phyloP scores from a whole-genome alignment of 2,797 vertebrate genomes.

The Nannoperca australis region DNA sequence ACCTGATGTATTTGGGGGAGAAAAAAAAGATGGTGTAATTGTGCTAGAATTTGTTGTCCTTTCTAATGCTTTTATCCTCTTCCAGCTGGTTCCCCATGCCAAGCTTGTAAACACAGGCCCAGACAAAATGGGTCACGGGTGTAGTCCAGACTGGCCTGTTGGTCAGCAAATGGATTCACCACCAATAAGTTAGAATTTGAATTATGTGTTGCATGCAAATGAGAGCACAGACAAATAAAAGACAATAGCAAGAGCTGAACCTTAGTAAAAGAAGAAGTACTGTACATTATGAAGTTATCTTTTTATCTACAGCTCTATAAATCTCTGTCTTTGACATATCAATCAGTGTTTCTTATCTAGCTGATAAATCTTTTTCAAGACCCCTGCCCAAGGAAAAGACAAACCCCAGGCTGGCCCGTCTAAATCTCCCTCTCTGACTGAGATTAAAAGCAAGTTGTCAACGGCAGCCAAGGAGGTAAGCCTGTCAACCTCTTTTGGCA shows the following conservation, averaged over 20 bases:
- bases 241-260: neutral
- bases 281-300: constrained; percentile 25
- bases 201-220: constrained; percentile 1
- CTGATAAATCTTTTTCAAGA: constrained; percentile 71
- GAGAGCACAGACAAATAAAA: neutral
- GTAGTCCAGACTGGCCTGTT: constrained; percentile 35
- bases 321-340: constrained; percentile 44
- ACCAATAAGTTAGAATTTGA: constrained; percentile 1
- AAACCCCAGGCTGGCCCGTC: constrained; percentile 79
- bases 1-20: constrained; percentile 79
- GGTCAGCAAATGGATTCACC: constrained; percentile 55
- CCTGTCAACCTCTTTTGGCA: constrained; percentile 40
- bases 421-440: constrained; percentile 75
- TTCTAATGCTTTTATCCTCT: constrained; percentile 75
- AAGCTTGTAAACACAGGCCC: constrained; percentile 73
- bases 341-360: constrained; percentile 57
- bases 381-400: constrained; percentile 77
- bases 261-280: constrained; percentile 28
- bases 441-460: constrained; percentile 85
- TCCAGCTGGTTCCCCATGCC: constrained; percentile 75
- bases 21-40: constrained; percentile 73
- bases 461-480: constrained; percentile 82
- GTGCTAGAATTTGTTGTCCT: constrained; percentile 80
- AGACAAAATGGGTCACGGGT: constrained; percentile 70
- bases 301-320: constrained; percentile 36